Evolutionary conservation across 2,113 vertebrate genomes (phyloP), one percentile per base, ranked within the genome.

Genomic region (Egretta garzetta): DNA sequence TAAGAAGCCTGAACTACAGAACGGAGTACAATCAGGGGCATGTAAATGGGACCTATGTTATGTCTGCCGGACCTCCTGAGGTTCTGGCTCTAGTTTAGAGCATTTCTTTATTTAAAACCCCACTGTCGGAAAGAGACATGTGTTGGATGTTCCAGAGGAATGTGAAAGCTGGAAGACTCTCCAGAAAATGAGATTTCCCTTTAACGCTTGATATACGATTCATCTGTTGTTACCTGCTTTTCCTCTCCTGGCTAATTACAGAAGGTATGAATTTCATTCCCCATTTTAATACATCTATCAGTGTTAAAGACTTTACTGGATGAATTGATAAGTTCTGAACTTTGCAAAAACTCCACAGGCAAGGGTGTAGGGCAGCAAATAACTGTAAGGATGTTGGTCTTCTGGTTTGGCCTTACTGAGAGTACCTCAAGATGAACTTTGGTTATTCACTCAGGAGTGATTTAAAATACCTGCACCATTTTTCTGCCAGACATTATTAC

Each of bases 1-100:
- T 96, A 97, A 97, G 95, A 96, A 91, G 53, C 77, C 41, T 76
- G 71, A 94, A 72, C 80, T 88, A 80, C 80, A 96, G 86, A 97
- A 93, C 0, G 88, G 43, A 76, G 41, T 94, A 97, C 77, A 96
- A 73, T 89, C 80, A 82, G 66, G 68, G 60, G 43, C 76, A 49
- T 94, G 73, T 89, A 92, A 96, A 94, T 89, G 80, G 76, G 49
- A 75, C 83, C 88, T 81, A 4, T 74, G 82, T 84, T 80, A 93
- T 86, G 43, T 64, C 84, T 91, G 49, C 66, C 3, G 32, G 45
- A 79, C 90, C 85, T 96, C 80, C 91, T 80, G 86, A 89, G 52
- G 83, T 95, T 94, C 70, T 94, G 94, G 86, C 86, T 91, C 73
- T 79, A 72, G 52, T 96, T 94, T 91, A 95, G 91, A 96, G 32